Percentiles rank a stretch among this genome's conserved stretches.
These are phyloP conservation scores for Thymallus thymallus DNA, from an alignment of 2,113 vertebrate species.

Conservation along the genomic window DNA sequence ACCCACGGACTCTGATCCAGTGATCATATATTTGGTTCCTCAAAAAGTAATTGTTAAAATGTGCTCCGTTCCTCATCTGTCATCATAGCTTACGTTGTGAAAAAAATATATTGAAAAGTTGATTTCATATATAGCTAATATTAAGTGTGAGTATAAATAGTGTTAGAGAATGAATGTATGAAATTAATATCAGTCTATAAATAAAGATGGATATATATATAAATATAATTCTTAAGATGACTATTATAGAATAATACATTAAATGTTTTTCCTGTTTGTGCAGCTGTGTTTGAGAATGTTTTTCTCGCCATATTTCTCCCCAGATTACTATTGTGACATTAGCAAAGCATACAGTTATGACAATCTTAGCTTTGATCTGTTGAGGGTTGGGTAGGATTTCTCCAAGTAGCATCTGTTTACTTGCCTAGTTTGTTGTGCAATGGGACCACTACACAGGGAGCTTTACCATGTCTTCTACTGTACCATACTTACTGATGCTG, in stretches of 20 bases:
- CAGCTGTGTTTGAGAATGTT: slow-evolving; percentile 61
- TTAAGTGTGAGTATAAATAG: slow-evolving; percentile 80
- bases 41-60: slow-evolving; percentile 40
- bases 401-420: neutral
- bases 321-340: slow-evolving; percentile 1
- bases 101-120: slow-evolving; percentile 47
- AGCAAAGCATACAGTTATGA: slow-evolving; percentile 38
- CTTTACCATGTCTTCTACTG: slow-evolving; percentile 36
- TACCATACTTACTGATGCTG: neutral
- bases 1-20: slow-evolving; percentile 44
- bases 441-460: slow-evolving; percentile 18
- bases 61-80: slow-evolving; percentile 36
- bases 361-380: slow-evolving; percentile 37
- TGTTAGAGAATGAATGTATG: slow-evolving; percentile 81
- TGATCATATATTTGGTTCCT: slow-evolving; percentile 36
- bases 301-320: slow-evolving; percentile 48
- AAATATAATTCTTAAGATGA: slow-evolving; percentile 63
- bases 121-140: slow-evolving; percentile 68
- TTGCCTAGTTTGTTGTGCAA: slow-evolving; percentile 24
- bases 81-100: slow-evolving; percentile 71
- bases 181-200: slow-evolving; percentile 75
- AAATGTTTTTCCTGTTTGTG: slow-evolving; percentile 70
- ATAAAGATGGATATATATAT: slow-evolving; percentile 54
- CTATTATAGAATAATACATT: slow-evolving; percentile 62
- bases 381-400: slow-evolving; percentile 41